Conservation (phyloP, 2,888 invertebrate genomes). For the Protonemura montana region DNA sequence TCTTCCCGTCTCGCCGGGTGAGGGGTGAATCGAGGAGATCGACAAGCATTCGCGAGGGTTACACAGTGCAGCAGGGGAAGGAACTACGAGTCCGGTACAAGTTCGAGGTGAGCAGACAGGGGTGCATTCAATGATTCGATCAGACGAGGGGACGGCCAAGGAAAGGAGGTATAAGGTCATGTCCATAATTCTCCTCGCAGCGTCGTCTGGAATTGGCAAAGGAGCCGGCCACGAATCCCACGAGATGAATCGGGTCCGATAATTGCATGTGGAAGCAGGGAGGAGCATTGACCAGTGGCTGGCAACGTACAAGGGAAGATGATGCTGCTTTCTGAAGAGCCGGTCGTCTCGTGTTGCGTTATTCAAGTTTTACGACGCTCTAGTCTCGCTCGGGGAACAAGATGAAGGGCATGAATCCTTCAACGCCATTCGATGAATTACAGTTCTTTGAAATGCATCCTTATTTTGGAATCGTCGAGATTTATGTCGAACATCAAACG, state of each 20-base stretch:
- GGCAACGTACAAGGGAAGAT: constrained; percentile 49
- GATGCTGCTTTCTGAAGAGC: neutral
- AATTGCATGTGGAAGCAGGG: neutral
- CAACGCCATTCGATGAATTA: neutral
- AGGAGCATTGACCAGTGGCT: constrained; percentile 27
- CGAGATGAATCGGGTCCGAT: neutral
- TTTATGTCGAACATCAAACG: constrained; percentile 12
- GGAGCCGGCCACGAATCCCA: constrained; percentile 2
- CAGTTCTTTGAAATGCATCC: neutral
- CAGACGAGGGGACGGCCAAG: neutral
- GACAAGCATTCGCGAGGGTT: neutral
- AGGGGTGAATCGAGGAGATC: neutral
- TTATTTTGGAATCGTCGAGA: neutral
- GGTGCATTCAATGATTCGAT: constrained; percentile 7
- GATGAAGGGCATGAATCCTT: neutral
- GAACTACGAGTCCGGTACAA: neutral
- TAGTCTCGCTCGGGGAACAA: neutral
- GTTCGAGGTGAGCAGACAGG: neutral
- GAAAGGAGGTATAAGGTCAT: neutral
- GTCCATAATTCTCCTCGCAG: constrained; percentile 9
- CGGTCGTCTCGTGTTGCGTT: neutral
- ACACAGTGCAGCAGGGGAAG: neutral
- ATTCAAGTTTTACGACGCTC: neutral
- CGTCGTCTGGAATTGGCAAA: constrained; percentile 33
- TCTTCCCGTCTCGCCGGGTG: neutral